Evolutionary conservation across 2,888 invertebrate genomes (phyloP), one percentile per base, ranked within the genome.

Genomic region (Spodoptera picta): DNA sequence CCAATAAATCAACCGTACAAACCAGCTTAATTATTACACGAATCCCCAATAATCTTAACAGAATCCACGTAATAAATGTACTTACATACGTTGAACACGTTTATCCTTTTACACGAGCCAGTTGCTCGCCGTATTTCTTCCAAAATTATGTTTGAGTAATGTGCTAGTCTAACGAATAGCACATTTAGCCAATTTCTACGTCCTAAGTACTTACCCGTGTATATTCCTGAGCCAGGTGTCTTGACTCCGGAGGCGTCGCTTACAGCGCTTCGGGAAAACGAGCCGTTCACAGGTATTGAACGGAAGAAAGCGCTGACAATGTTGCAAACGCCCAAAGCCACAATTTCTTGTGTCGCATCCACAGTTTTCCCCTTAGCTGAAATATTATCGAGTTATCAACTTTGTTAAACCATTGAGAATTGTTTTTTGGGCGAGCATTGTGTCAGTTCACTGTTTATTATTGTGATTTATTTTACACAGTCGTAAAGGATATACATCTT

Each of bases 301-400:
- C 96, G 95, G 82, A 97, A 96, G 87, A 97, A 97, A 47, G 97
- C 96, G 62, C 97, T 97, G 45, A 96, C 87, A 24, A 97, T 86
- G 89, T 97, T 98, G 84, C 97, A 96, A 11, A 96, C 84, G n/a
- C 97, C 97, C 51, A 98, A 91, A 0, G 97, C 97, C 52, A 97
- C 90, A 90, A 98, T 96, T 92, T 98, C 98, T 91, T 98, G 98
- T 46, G 97, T 97, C 9, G 97, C 97, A 82, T 97, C 96, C 82
- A 98, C 91, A 31, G 95, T 94, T 83, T 95, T 95, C n/a, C 96
- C 96, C 80, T 94, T 94, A n/a, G 96, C 96, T 97, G 89, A 70
- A 92, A 83, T 55, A 60, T 59, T 67, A 72, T 70, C 56, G 58
- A 76, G 61, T 72, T 80, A 80, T 80, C 55, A 85, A 83, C 79